Evolutionary conservation across 2,113 vertebrate genomes (phyloP), one percentile per base, ranked within the genome.

Genomic region (Callospermophilus lateralis): DNA sequence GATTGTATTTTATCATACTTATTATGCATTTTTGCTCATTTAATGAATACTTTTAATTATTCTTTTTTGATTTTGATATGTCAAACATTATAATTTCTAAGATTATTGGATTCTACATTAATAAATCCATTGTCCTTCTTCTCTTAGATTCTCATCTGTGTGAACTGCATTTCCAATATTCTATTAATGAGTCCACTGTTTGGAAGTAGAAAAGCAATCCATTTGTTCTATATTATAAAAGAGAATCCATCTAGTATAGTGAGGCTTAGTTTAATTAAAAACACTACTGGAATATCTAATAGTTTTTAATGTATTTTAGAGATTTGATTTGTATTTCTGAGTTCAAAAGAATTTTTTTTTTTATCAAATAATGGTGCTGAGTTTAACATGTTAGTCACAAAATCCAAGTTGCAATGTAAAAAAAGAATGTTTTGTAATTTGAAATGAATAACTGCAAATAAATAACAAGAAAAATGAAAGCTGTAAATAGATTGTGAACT

Each of bases 91-190:
- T 45, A 51, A 26, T 81, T 58, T 6, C 12, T 76, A 45, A 28
- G 7, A 45, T 84, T 84, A 34, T 48, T 48, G 3, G 16, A 4
- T 74, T 94, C 70, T 67, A 24, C 17, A 37, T 79, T 90, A 77
- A 72, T 77, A 89, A 91, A 28, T 48, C 22, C 0, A 61, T 53
- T 42, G 34, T 84, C 11, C 12, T 93, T 61, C 48, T 67, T 53
- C 11, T 83, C 16, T 93, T 30, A 70, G 20, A 70, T 90, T 94
- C 8, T 90, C 63, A 92, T 92, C 19, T 53, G 3, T 86, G 4
- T 76, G n/a, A 80, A 76, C 11, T 63, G 37, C 48, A 78, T 94
- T 96, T 87, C 22, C 48, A 94, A 48, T 86, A 88, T 88, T 76
- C 24, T 85, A 42, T 39, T 89, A 93, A 37, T 72, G 10, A 77